These are phyloP conservation scores for Chelonia mydas DNA, from an alignment of 2,797 vertebrate genomes.

Conservation along the genomic window DNA sequence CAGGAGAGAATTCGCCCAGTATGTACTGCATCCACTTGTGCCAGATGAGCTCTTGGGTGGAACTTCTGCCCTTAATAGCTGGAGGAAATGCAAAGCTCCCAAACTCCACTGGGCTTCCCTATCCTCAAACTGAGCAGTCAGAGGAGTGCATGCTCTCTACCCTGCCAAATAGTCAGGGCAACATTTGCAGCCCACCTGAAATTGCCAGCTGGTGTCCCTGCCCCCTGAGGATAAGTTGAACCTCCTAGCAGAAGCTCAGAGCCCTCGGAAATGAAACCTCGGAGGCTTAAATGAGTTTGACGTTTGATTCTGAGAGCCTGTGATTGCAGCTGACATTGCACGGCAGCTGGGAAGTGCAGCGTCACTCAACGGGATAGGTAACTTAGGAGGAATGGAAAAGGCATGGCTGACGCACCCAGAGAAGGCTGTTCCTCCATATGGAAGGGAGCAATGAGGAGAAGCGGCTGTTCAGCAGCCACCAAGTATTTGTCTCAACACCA, in stretches of 20 bases:
- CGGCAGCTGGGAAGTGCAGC: not conserved
- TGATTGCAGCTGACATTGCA: not conserved
- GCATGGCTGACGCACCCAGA: not conserved
- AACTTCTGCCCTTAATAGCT: not conserved
- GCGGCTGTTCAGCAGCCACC: not conserved
- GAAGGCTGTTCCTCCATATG: fast-evolving
- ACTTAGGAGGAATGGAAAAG: not conserved
- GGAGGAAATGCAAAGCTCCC: not conserved
- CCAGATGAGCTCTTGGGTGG: not conserved
- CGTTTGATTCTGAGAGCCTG: not conserved
- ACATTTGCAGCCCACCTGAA: not conserved
- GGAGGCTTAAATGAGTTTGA: not conserved
- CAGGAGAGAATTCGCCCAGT: not conserved
- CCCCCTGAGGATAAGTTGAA: not conserved
- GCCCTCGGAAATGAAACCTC: not conserved
- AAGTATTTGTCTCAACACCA: not conserved
- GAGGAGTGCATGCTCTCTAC: not conserved
- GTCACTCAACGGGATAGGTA: not conserved
- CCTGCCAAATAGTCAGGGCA: not conserved
- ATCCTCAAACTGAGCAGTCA: not conserved
- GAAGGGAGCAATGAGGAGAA: not conserved
- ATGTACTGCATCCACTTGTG: not conserved
- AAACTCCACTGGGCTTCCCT: not conserved
- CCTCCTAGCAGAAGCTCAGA: not conserved
- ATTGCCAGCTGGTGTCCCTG: not conserved